phyloP scores from a whole-genome alignment of 1,140 invertebrate genomes.

The Ctenoplectra terminalis region DNA sequence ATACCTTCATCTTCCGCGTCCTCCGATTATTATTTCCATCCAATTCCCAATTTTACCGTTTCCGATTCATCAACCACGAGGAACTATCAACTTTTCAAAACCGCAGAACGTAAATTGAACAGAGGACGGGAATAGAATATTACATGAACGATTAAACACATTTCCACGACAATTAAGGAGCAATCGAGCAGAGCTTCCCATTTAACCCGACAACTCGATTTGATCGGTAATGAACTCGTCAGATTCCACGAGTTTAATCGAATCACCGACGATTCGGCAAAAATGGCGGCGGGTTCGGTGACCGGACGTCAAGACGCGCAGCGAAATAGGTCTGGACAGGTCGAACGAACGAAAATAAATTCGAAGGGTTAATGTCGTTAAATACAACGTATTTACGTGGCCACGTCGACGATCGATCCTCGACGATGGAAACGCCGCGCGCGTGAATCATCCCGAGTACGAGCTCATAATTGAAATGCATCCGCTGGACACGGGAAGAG shows the following conservation, averaged over 20 bases:
- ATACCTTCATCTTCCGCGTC: no score
- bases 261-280: not conserved
- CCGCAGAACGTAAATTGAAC: slow-evolving; percentile 10
- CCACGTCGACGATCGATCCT: not conserved
- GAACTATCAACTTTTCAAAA: not conserved
- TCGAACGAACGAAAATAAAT: not conserved
- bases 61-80: not conserved
- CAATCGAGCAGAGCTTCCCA: slow-evolving; percentile 16
- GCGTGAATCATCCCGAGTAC: slow-evolving; percentile 8
- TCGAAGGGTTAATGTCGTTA: slow-evolving; percentile 7
- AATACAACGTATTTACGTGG: slow-evolving; percentile 18
- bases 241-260: slow-evolving; percentile 9
- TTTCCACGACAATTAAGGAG: slow-evolving; percentile 23
- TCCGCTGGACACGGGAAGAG: not conserved
- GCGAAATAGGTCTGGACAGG: not conserved
- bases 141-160: slow-evolving; percentile 23
- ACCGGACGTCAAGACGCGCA: not conserved
- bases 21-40: not conserved
- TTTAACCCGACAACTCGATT: slow-evolving; percentile 5
- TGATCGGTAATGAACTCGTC: slow-evolving; percentile 22
- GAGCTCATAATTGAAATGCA: slow-evolving; percentile 27
- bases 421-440: not conserved
- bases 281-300: slow-evolving; percentile 11
- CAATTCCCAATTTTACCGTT: not conserved
- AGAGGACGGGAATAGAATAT: not conserved